Evolutionary conservation across 2,113 vertebrate species (phyloP).

Genomic region (Charina bottae): DNA sequence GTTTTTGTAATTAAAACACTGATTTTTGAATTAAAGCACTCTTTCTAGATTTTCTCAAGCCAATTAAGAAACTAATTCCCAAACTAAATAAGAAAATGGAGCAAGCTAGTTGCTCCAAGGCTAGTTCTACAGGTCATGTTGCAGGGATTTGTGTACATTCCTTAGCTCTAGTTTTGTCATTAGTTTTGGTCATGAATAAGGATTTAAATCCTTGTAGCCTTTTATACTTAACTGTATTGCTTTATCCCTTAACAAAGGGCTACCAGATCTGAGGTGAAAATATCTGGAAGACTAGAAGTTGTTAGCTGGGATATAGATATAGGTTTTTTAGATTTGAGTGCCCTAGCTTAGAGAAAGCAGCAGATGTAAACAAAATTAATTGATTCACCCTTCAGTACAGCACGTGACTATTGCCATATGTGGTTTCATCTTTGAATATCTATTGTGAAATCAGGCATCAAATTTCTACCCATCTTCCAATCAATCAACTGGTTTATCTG

Average conservation of each 20-base stretch:
- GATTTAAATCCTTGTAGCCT: neutral
- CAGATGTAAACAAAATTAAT: neutral
- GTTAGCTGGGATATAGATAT: neutral
- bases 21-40: neutral
- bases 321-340: neutral
- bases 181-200: neutral
- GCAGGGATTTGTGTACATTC: neutral
- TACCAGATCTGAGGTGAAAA: neutral
- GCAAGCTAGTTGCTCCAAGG: neutral
- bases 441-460: neutral
- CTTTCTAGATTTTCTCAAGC: slow-evolving; percentile 11
- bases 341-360: neutral
- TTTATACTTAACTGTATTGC: neutral
- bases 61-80: slow-evolving; percentile 1
- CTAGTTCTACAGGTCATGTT: neutral
- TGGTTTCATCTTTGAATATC: neutral
- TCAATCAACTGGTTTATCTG: neutral
- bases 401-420: neutral
- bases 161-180: too few relatives aligned
- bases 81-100: slow-evolving; percentile 31
- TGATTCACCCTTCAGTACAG: neutral
- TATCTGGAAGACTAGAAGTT: neutral
- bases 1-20: slow-evolving; percentile 13
- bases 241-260: neutral
- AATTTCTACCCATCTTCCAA: neutral